These are phyloP conservation scores for Distichodus sexfasciatus DNA, from an alignment of 2,797 vertebrate genomes.

Conservation along the genomic window DNA sequence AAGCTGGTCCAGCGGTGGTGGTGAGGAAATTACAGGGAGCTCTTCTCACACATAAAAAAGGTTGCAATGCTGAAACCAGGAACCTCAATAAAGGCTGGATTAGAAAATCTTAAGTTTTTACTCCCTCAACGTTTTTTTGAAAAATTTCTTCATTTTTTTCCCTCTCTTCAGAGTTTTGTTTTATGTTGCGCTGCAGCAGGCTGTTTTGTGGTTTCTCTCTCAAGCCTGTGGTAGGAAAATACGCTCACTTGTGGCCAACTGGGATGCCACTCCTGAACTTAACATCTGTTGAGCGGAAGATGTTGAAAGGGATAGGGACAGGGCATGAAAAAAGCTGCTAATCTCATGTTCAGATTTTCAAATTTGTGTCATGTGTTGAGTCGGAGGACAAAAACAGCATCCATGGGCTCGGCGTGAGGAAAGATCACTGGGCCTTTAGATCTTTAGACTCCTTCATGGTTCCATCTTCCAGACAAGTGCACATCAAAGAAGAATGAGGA, in stretches of 20 bases:
- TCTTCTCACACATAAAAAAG: conserved; percentile 84
- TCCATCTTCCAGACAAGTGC: conserved; percentile 42
- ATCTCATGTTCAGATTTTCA: conserved; percentile 70
- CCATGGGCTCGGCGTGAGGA: conserved; percentile 11
- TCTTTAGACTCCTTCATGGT: conserved; percentile 41
- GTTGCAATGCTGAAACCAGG: conserved; percentile 79
- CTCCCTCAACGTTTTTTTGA: conserved; percentile 70
- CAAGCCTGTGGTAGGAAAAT: conserved; percentile 79
- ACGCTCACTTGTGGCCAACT: conserved; percentile 82
- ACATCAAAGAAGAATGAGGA: conserved; percentile 40
- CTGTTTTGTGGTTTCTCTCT: conserved; percentile 79
- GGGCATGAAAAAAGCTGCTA: conserved; percentile 62
- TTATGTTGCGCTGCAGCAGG: conserved; percentile 80
- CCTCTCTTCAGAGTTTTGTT: conserved; percentile 75
- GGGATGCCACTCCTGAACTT: conserved; percentile 78
- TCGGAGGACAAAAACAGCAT: conserved; percentile 47
- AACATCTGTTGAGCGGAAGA: conserved; percentile 81
- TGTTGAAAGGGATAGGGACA: conserved; percentile 57
- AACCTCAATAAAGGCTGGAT: conserved; percentile 87
- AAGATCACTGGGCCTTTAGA: conserved; percentile 60
- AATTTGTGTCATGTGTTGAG: conserved; percentile 76
- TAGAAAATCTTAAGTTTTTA: conserved; percentile 83
- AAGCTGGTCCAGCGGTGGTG: conserved; percentile 78
- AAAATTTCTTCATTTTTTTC: conserved; percentile 72
- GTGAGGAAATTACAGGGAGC: conserved; percentile 83